phyloP scores from a whole-genome alignment of 2,113 vertebrate species.

The Leptobrachium leishanense region DNA sequence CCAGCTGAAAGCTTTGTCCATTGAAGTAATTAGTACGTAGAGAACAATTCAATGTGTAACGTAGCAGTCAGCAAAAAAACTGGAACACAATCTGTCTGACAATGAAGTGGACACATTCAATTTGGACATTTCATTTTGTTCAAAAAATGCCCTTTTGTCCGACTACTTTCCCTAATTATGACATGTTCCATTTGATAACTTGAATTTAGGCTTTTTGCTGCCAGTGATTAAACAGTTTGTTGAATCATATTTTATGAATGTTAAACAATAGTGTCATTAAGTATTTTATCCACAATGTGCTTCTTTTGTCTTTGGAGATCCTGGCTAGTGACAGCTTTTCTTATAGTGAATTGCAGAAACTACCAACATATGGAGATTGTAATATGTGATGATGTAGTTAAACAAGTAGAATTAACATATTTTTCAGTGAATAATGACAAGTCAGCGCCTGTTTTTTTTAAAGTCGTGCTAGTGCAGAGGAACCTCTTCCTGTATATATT shows the following conservation, averaged over 20 bases:
- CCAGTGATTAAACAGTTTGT: not conserved
- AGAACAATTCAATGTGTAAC: slow-evolving; percentile 30
- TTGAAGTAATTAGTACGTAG: slow-evolving; percentile 23
- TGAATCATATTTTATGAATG: not conserved
- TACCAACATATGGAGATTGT: too few relatives aligned
- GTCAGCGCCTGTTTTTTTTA: too few relatives aligned
- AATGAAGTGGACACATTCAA: slow-evolving; percentile 17
- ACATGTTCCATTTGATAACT: not conserved
- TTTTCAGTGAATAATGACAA: too few relatives aligned
- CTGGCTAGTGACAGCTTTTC: too few relatives aligned
- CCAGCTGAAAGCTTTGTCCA: slow-evolving; percentile 29
- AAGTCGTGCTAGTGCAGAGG: too few relatives aligned
- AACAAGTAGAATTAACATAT: too few relatives aligned
- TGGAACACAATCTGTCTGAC: slow-evolving; percentile 10
- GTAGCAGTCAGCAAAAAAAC: slow-evolving; percentile 27
- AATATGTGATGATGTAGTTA: too few relatives aligned
- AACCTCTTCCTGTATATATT: too few relatives aligned
- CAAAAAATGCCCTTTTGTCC: not conserved
- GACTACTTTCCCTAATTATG: not conserved
- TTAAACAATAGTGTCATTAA: too few relatives aligned
- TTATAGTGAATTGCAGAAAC: too few relatives aligned
- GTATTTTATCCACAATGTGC: too few relatives aligned
- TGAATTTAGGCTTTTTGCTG: not conserved
- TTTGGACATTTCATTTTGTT: slow-evolving; percentile 16
- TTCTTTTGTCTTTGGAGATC: too few relatives aligned